phyloP scores from a whole-genome alignment of 1,140 invertebrate genomes.

The Lepidurus apus region DNA sequence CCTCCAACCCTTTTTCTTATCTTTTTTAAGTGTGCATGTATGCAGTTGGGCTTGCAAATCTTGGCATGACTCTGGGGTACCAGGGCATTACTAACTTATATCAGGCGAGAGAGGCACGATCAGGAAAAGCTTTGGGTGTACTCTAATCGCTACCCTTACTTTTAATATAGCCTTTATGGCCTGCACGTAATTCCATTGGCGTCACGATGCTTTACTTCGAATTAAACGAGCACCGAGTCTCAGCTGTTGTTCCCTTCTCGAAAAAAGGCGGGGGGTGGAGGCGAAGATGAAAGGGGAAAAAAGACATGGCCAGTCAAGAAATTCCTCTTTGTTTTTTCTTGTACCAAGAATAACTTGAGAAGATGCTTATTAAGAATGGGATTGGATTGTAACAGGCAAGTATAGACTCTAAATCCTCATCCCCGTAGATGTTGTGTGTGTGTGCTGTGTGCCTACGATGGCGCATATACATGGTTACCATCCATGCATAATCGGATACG shows the following conservation, averaged over 20 bases:
- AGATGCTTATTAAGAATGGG: neutral
- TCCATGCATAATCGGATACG: slow-evolving; percentile 16
- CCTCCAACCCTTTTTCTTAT: neutral
- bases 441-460: slow-evolving; percentile 2
- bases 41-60: neutral
- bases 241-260: slow-evolving; percentile 17
- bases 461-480: slow-evolving; percentile 5
- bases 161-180: slow-evolving; percentile 7
- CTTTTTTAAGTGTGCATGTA: neutral
- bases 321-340: neutral
- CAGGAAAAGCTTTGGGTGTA: neutral
- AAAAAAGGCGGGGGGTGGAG: neutral
- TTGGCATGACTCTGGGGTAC: neutral
- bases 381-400: neutral
- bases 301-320: neutral
- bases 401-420: neutral
- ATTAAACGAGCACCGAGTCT: neutral
- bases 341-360: neutral
- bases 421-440: neutral
- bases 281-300: neutral
- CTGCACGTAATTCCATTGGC: slow-evolving; percentile 3
- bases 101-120: neutral
- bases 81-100: neutral
- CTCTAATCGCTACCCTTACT: neutral
- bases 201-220: neutral